A percentile compares a stretch with the other conserved stretches of the same genome.
These are phyloP conservation scores for Nezara viridula DNA, from an alignment of 2,888 invertebrate species.

Conservation along the genomic window DNA sequence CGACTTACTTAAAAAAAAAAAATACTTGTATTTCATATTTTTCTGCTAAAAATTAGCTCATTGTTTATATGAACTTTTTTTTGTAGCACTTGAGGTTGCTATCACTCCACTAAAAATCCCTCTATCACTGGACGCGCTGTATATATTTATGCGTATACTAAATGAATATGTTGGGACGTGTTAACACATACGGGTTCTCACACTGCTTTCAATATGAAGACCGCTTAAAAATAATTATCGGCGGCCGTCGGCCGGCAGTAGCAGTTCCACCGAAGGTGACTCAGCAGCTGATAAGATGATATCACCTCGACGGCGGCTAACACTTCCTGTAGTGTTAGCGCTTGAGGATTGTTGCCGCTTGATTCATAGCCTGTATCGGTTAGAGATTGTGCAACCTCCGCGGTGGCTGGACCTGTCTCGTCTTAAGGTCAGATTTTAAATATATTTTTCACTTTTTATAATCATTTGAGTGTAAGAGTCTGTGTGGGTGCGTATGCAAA, in stretches of 20 bases:
- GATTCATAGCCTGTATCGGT: neutral
- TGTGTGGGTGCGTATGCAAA: constrained; percentile 3
- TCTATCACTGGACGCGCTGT: too few species aligned
- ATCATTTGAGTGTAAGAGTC: neutral
- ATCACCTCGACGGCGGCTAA: neutral
- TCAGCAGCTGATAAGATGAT: neutral
- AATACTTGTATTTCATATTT: too few species aligned
- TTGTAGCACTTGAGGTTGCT: too few species aligned
- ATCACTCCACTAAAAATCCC: too few species aligned
- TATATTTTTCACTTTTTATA: neutral
- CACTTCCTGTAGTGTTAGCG: neutral
- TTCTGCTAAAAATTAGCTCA: too few species aligned
- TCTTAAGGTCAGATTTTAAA: constrained; percentile 5
- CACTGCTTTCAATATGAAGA: too few species aligned
- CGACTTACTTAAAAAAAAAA: too few species aligned
- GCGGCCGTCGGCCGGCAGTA: neutral
- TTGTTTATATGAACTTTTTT: too few species aligned
- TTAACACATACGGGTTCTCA: too few species aligned
- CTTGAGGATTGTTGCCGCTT: neutral
- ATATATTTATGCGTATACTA: too few species aligned
- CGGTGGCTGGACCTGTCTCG: neutral
- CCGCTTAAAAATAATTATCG: neutral
- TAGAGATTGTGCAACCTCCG: constrained; percentile 13
- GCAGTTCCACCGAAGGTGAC: neutral
- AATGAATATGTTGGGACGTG: too few species aligned